phyloP scores from a whole-genome alignment of 2,888 invertebrate species.

The Tigriopus californicus region DNA sequence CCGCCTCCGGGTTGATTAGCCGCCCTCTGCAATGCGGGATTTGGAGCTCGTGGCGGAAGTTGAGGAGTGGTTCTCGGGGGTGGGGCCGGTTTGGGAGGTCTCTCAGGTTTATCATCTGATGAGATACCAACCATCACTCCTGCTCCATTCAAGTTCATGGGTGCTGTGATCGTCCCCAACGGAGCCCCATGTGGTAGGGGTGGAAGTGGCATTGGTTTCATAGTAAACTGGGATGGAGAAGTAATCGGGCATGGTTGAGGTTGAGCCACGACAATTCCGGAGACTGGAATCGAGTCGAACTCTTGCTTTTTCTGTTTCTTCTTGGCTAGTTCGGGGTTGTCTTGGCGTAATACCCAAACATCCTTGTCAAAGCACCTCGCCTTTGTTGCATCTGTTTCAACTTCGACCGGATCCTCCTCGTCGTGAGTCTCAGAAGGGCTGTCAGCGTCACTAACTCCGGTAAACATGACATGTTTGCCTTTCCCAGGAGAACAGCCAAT shows the following conservation, averaged over 20 bases:
- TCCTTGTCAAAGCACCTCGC: not conserved
- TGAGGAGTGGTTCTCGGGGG: not conserved
- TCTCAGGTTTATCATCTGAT: not conserved
- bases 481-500: not conserved
- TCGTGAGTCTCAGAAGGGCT: not conserved
- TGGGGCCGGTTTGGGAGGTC: not conserved
- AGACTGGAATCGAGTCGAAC: not conserved
- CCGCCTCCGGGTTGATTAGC: not conserved
- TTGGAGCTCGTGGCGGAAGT: not conserved
- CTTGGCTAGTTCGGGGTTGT: not conserved
- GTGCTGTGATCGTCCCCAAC: too few species aligned
- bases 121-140: not conserved
- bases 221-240: not conserved
- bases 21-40: conserved; percentile 11
- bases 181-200: not conserved
- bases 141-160: too few species aligned
- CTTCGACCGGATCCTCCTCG: not conserved
- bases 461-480: conserved; percentile 11
- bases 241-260: not conserved
- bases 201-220: not conserved
- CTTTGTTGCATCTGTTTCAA: too few species aligned
- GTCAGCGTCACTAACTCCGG: conserved; percentile 8
- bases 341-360: conserved; percentile 7
- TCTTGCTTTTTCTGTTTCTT: not conserved
- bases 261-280: conserved; percentile 10